Conservation (phyloP, 1,140 invertebrate species). For the Polyergus mexicanus region DNA sequence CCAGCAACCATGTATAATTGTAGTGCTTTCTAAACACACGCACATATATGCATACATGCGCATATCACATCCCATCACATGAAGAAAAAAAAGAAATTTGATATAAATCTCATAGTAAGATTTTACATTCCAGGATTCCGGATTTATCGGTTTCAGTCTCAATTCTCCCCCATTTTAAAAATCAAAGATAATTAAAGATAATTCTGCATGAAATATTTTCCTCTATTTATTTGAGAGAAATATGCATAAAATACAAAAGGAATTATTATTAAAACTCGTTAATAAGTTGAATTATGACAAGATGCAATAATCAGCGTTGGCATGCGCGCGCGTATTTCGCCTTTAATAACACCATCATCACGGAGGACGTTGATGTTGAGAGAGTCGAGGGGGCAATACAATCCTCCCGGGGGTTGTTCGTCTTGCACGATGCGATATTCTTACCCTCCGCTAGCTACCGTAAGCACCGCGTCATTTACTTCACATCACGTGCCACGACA, state of each 20-base stretch:
- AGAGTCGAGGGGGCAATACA: constrained; percentile 19
- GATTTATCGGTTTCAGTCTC: not conserved
- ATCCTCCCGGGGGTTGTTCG: constrained; percentile 47
- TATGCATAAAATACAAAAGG: not conserved
- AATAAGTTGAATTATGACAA: constrained; percentile 63
- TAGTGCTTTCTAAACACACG: constrained; percentile 72
- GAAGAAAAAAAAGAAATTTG: not conserved
- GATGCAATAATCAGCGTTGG: constrained; percentile 53
- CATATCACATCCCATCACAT: no score
- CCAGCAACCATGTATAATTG: constrained; percentile 82
- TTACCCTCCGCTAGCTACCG: constrained; percentile 41
- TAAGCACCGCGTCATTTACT: constrained; percentile 52
- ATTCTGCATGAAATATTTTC: not conserved
- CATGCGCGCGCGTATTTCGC: not conserved
- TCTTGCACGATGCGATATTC: constrained; percentile 57
- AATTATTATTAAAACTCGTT: constrained; percentile 54
- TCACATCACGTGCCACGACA: constrained; percentile 57
- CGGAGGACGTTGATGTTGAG: constrained; percentile 43
- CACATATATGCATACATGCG: no score
- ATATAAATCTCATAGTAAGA: not conserved
- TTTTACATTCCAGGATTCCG: not conserved
- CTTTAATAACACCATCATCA: constrained; percentile 56
- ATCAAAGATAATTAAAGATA: not conserved
- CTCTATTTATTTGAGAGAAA: not conserved
- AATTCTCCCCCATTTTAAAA: not conserved